Evolutionary conservation across 2,888 invertebrate genomes (phyloP), one percentile per base, ranked within the genome.

Genomic region (Eupithecia exiguata): DNA sequence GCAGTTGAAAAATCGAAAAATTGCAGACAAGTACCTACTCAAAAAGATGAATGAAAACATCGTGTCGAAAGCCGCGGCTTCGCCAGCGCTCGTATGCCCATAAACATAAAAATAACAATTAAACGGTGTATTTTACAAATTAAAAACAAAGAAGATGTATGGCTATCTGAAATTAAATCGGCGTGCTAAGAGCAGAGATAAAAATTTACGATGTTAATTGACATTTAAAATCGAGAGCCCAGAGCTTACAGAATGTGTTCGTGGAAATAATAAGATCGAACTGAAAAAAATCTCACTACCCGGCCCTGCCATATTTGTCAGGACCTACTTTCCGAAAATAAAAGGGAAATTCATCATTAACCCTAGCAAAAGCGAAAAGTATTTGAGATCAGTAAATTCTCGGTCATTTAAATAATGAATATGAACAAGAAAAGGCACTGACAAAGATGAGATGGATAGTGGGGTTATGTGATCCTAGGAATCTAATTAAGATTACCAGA

Each of bases 191-290:
- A 84, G 80, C 74, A 69, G 76, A 82, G 82, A 84, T 86, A 86
- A 85, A 85, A 85, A 80, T 84, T 86, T 83, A 86, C 83, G 83
- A 85, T 78, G 75, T 81, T 87, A 87, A 88, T 89, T 88, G 86
- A 87, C 88, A 87, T 89, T 88, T 84, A 85, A 86, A 86, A 84
- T 81, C 78, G 85, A 84, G 82, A 84, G 82, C 78, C 80, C 36
- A 43, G 58, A 18, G 74, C 70, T 49, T 71, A 63, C 72, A 74
- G 74, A 74, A 82, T 80, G 76, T 73, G 63, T 84, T 83, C 83
- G 80, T 67, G 76, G 83, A 84, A 83, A 79, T 79, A 82, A 78
- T 78, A 78, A 82, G 78, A 80, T 75, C 78, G 77, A 62, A 70
- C 79, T 74, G 77, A 78, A 80, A 81, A 65, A 78, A 73, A 68